Evolutionary conservation across 2,113 vertebrate species (phyloP).

Genomic region (Narcine bancroftii): DNA sequence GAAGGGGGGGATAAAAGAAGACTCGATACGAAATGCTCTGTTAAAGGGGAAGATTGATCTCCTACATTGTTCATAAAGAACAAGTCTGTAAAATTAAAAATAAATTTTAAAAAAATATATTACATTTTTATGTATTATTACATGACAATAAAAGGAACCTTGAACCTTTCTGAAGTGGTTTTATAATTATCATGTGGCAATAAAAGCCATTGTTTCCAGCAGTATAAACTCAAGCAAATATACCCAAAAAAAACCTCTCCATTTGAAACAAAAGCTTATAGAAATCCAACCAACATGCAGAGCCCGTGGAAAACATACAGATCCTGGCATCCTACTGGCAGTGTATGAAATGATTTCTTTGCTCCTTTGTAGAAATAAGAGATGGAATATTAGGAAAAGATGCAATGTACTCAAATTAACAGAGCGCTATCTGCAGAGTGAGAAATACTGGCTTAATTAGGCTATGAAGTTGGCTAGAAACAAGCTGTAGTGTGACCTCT

Average conservation of each 20-base stretch:
- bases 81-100: too few relatives aligned
- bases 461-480: neutral
- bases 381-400: neutral
- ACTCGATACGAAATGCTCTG: too few relatives aligned
- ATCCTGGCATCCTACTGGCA: neutral
- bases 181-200: neutral
- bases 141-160: too few relatives aligned
- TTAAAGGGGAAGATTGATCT: too few relatives aligned
- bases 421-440: neutral
- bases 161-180: neutral
- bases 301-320: neutral
- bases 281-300: neutral
- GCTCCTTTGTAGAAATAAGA: neutral
- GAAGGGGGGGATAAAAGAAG: too few relatives aligned
- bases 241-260: neutral
- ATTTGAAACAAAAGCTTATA: neutral
- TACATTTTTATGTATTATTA: too few relatives aligned
- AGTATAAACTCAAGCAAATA: neutral
- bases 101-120: too few relatives aligned
- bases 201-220: neutral
- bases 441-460: neutral
- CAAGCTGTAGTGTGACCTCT: neutral
- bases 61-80: too few relatives aligned
- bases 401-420: neutral
- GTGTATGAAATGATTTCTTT: neutral